phyloP scores from a whole-genome alignment of 1,140 invertebrate genomes.

The Platyscapa corneri region DNA sequence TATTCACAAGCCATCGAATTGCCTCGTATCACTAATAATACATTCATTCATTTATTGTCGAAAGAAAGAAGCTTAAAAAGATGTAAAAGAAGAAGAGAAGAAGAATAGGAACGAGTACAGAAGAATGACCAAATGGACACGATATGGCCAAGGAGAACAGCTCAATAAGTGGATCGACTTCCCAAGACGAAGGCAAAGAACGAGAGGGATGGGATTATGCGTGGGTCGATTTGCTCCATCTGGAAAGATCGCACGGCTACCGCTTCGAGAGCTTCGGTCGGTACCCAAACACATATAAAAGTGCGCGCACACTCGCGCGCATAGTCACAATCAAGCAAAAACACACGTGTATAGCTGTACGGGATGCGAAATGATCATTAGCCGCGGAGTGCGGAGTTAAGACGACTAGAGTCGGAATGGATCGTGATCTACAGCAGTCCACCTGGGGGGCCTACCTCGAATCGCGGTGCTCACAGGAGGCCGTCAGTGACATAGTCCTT shows the following conservation, averaged over 20 bases:
- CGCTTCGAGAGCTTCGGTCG: background rate
- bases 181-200: background rate
- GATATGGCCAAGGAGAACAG: constrained; percentile 6
- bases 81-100: background rate
- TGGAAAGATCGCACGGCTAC: constrained; percentile 16
- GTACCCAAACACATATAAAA: background rate
- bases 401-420: background rate
- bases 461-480: background rate
- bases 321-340: too few species aligned
- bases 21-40: background rate
- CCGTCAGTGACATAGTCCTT: constrained; percentile 37
- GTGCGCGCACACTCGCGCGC: too few species aligned
- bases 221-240: background rate
- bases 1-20: background rate
- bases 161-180: constrained; percentile 39
- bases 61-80: background rate
- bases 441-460: constrained; percentile 30
- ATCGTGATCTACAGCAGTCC: constrained; percentile 30
- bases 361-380: constrained; percentile 16
- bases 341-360: background rate
- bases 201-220: background rate
- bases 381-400: background rate
- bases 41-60: constrained; percentile 9
- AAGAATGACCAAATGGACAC: background rate
- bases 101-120: background rate